Conservation (phyloP, 2,797 vertebrate genomes). For the Onychomys leucogaster region DNA sequence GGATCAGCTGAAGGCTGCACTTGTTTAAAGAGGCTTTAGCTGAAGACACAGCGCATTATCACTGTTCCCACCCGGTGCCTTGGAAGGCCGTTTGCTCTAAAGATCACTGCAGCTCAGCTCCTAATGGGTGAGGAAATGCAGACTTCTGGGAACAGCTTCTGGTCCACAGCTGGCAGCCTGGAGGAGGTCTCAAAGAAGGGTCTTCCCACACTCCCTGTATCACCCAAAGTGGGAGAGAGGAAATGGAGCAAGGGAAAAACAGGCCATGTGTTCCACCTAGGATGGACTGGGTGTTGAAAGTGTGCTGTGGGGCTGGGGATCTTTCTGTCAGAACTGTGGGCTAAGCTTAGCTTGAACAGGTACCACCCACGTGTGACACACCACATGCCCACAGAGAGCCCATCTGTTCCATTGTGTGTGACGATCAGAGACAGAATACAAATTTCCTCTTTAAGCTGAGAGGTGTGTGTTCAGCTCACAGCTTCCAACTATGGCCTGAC, state of each 20-base stretch:
- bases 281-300: rapidly evolving
- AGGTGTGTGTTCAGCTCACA: not conserved
- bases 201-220: not conserved
- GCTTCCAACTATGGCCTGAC: not conserved
- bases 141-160: not conserved
- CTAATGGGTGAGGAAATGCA: constrained; percentile 41
- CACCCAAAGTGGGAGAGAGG: not conserved
- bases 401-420: rapidly evolving
- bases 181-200: not conserved
- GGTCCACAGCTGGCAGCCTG: not conserved
- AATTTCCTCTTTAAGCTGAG: not conserved
- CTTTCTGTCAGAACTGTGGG: not conserved
- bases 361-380: not conserved
- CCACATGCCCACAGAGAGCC: not conserved
- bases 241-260: no score
- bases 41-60: constrained; percentile 45
- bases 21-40: constrained; percentile 54
- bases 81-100: not conserved
- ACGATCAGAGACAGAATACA: not conserved
- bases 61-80: not conserved
- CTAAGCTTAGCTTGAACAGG: not conserved
- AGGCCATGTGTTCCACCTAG: not conserved
- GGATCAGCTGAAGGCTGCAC: not conserved
- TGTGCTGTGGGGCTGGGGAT: rapidly evolving
- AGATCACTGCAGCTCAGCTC: constrained; percentile 3